Conservation (phyloP, 2,113 vertebrate genomes). For the Istiophorus platypterus region DNA sequence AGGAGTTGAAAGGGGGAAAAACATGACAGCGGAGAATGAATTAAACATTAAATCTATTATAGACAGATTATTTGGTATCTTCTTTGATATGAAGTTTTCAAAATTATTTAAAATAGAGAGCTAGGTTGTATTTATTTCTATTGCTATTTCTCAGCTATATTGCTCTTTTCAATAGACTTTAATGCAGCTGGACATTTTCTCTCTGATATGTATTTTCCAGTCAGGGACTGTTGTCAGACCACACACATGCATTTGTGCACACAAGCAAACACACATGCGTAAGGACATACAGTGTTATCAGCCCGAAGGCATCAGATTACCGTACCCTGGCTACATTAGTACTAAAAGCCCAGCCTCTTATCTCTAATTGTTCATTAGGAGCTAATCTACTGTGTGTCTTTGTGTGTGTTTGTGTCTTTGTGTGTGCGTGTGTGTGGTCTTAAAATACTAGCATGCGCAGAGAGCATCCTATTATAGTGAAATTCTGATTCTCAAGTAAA, state of each 20-base stretch:
- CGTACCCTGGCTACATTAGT: constrained; percentile 69
- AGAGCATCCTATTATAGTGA: constrained; percentile 19
- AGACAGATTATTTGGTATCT: neutral
- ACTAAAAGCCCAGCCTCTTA: constrained; percentile 76
- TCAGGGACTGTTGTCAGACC: constrained; percentile 58
- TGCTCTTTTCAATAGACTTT: neutral
- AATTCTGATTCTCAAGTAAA: constrained; percentile 13
- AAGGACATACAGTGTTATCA: constrained; percentile 57
- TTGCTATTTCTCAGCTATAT: constrained; percentile 8
- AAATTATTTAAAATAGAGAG: neutral
- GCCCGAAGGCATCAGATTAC: constrained; percentile 74
- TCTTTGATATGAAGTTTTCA: constrained; percentile 6
- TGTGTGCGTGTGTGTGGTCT: constrained; percentile 52
- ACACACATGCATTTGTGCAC: constrained; percentile 54
- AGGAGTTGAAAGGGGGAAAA: neutral
- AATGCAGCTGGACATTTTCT: constrained; percentile 40
- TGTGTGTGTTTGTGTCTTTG: constrained; percentile 44
- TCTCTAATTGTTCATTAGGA: constrained; percentile 76
- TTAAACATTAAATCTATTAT: neutral
- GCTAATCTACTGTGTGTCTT: constrained; percentile 46
- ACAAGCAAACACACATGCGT: constrained; percentile 36
- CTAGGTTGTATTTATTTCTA: neutral
- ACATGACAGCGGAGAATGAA: neutral
- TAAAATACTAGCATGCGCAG: constrained; percentile 33
- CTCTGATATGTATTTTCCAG: constrained; percentile 51